These are phyloP conservation scores for Cephus spinipes DNA, from an alignment of 2,888 invertebrate genomes.

Conservation along the genomic window DNA sequence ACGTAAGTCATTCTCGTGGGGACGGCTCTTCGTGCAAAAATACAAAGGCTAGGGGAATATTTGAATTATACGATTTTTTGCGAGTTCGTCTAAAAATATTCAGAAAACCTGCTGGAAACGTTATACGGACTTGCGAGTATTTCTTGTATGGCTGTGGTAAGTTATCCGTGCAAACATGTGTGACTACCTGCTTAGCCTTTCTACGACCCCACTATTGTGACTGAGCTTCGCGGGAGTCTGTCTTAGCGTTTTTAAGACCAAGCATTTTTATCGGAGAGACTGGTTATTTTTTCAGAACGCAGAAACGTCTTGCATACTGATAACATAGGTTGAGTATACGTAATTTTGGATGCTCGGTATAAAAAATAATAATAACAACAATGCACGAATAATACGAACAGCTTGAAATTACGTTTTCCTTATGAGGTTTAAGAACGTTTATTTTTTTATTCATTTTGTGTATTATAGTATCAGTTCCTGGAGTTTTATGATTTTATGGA, in stretches of 20 bases:
- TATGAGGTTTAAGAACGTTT: slow-evolving; percentile 2
- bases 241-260: not conserved
- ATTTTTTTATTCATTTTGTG: slow-evolving; percentile 35
- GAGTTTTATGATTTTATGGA: not conserved
- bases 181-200: not conserved
- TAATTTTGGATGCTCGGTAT: not conserved
- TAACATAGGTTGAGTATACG: not conserved
- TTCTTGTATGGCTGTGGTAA: not conserved
- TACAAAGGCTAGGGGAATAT: not conserved
- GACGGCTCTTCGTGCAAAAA: not conserved
- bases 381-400: not conserved
- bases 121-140: not conserved
- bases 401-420: not conserved
- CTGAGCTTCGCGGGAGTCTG: not conserved
- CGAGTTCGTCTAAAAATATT: not conserved
- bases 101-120: not conserved
- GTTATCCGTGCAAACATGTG: not conserved
- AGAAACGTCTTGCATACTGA: not conserved
- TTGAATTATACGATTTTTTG: not conserved
- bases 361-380: not conserved
- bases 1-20: not conserved
- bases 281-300: not conserved
- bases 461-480: slow-evolving; percentile 29
- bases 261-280: too few species aligned
- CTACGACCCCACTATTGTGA: not conserved